Evolutionary conservation across 2,113 vertebrate species (phyloP).

Genomic region (Arenaria interpres): DNA sequence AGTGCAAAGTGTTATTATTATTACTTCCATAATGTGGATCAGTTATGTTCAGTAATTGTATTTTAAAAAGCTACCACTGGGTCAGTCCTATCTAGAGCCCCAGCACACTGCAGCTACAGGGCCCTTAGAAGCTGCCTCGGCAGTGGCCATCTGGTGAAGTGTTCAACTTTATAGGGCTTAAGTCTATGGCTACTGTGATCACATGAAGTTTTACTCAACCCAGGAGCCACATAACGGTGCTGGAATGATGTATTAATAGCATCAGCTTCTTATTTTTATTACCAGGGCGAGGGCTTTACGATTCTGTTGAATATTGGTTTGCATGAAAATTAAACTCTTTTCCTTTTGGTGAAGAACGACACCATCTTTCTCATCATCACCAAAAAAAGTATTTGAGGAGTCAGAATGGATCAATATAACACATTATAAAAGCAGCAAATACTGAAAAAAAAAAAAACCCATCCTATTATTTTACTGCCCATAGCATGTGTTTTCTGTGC

Average conservation of each 20-base stretch:
- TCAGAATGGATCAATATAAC: not conserved
- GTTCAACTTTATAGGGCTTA: constrained; percentile 5
- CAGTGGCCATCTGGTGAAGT: not conserved
- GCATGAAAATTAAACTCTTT: constrained; percentile 21
- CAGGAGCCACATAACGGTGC: constrained; percentile 23
- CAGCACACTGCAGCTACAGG: not conserved
- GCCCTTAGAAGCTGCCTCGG: not conserved
- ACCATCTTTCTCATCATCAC: not conserved
- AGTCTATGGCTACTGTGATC: not conserved
- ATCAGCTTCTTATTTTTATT: constrained; percentile 41
- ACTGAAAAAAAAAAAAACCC: not conserved
- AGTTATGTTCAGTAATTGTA: not conserved
- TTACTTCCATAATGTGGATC: not conserved
- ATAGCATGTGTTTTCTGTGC: not conserved
- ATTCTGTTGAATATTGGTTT: constrained; percentile 17
- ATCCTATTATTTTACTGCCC: not conserved
- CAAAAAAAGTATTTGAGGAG: not conserved
- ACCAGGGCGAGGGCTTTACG: not conserved
- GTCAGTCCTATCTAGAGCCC: not conserved
- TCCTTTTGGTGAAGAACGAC: not conserved
- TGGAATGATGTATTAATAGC: constrained; percentile 33
- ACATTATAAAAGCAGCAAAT: not conserved
- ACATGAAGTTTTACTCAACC: constrained; percentile 41
- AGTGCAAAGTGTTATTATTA: constrained; percentile 12
- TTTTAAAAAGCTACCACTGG: not conserved